Evolutionary conservation across 64 coral and sea anemone genomes (phyloP).

Genomic region (Dendronephthya gigantea): DNA sequence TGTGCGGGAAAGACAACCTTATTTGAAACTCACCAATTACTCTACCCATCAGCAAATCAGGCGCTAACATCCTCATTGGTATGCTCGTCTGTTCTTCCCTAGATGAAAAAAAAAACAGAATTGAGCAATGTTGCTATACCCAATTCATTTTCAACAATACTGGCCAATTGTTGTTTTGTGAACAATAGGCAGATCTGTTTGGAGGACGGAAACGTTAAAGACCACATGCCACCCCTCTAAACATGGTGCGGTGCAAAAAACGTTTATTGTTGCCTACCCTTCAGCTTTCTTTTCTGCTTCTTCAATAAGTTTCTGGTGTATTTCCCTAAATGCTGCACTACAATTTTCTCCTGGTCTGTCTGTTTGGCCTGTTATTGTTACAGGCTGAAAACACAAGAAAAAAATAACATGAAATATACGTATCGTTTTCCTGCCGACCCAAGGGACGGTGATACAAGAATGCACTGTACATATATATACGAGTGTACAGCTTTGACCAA

Average conservation of each 20-base stretch:
- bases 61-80: conserved; percentile 1
- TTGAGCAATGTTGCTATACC: background rate
- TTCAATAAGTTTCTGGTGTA: conserved; percentile 23
- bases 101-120: background rate
- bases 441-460: too few species aligned
- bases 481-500: too few species aligned
- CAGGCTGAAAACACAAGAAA: background rate
- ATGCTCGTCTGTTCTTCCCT: background rate
- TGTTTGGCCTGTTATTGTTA: conserved; percentile 5
- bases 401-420: too few species aligned
- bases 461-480: too few species aligned
- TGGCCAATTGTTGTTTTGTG: too few species aligned
- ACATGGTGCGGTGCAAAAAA: background rate
- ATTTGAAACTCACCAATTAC: background rate
- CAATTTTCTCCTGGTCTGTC: conserved; percentile 5
- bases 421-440: too few species aligned
- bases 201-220: too few species aligned
- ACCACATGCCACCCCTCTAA: too few species aligned
- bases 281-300: background rate
- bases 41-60: conserved; percentile 15
- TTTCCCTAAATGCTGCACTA: conserved; percentile 10
- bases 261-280: background rate
- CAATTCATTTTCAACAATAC: background rate
- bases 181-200: too few species aligned
- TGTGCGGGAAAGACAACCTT: too few species aligned